These are phyloP conservation scores for Callinectes sapidus DNA, from an alignment of 2,888 invertebrate species.

Conservation along the genomic window DNA sequence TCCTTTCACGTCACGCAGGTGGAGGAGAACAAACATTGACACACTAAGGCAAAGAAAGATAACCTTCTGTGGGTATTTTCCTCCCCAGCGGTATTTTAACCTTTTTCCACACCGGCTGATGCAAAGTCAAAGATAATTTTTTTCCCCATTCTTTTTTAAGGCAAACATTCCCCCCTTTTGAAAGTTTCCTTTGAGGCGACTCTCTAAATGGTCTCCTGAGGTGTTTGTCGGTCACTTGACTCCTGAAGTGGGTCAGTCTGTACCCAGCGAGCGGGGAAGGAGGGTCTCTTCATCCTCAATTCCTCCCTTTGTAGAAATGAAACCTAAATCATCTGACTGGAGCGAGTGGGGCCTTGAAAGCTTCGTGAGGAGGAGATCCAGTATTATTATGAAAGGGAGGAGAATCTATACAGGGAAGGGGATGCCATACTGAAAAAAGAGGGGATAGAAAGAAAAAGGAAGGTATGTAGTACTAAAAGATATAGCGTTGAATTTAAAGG, in stretches of 20 bases:
- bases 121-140: not conserved
- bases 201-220: not conserved
- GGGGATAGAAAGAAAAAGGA: not conserved
- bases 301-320: conserved; percentile 24
- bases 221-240: not conserved
- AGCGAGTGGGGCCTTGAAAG: not conserved
- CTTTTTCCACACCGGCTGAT: not conserved
- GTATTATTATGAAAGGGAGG: not conserved
- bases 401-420: not conserved
- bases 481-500: no score
- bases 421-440: not conserved
- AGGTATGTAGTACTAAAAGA: not conserved
- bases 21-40: not conserved
- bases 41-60: not conserved
- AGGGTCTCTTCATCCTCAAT: not conserved
- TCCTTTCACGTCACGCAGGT: not conserved
- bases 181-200: not conserved
- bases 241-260: conserved; percentile 5
- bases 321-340: not conserved
- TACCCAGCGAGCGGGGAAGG: not conserved
- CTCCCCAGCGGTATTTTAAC: not conserved
- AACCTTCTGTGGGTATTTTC: not conserved
- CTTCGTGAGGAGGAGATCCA: not conserved
- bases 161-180: conserved; percentile 16
- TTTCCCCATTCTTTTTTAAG: not conserved